These are phyloP conservation scores for Eilema depressum DNA, from an alignment of 2,888 invertebrate species.

Conservation along the genomic window DNA sequence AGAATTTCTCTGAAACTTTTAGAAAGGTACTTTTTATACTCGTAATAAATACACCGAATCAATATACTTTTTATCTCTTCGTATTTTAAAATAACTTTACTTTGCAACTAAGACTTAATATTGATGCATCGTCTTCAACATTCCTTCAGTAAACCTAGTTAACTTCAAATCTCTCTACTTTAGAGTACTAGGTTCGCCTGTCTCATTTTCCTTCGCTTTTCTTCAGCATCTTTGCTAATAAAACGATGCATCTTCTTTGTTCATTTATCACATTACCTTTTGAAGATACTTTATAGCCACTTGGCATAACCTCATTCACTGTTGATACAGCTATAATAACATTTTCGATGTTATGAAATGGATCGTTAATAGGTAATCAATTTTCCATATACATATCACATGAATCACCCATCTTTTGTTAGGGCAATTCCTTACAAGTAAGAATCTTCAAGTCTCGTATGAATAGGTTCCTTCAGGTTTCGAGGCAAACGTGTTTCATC, in stretches of 20 bases:
- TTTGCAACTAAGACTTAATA: not conserved
- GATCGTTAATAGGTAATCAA: not conserved
- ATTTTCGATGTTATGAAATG: not conserved
- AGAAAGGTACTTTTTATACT: not conserved
- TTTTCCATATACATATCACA: not conserved
- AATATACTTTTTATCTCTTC: not conserved
- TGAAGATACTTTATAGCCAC: too few species aligned
- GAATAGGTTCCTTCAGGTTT: not conserved
- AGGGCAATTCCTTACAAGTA: too few species aligned
- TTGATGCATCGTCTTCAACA: too few species aligned
- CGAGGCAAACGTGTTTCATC: not conserved
- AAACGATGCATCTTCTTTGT: too few species aligned
- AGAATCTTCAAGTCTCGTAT: not conserved
- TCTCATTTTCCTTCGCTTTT: too few species aligned
- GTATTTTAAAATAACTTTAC: not conserved
- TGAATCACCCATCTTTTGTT: not conserved
- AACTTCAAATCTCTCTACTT: too few species aligned
- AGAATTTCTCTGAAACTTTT: not conserved
- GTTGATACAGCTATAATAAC: not conserved
- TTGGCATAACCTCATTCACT: too few species aligned
- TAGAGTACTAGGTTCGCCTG: too few species aligned
- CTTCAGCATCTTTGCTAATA: not conserved
- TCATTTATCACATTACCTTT: too few species aligned
- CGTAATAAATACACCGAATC: too few species aligned
- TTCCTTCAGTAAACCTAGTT: too few species aligned